Evolutionary conservation across 2,113 vertebrate species (phyloP), one percentile per base, ranked within the genome.

Genomic region (Lynx canadensis): DNA sequence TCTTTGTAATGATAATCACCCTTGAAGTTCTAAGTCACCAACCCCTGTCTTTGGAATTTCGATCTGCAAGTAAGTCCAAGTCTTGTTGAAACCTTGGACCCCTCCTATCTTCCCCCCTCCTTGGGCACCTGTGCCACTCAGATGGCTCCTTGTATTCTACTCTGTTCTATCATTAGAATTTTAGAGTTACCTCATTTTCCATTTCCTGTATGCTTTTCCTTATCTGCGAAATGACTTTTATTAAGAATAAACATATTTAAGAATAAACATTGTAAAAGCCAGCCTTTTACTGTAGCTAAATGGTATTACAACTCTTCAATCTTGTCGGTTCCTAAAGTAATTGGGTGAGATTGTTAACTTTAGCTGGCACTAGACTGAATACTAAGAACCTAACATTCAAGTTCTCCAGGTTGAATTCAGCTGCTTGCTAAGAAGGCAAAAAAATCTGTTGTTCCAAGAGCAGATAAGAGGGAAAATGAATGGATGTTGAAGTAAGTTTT

Each of bases 401-500:
- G 69, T 95, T 96, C 88, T 68, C 65, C 21, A 27, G 7, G 33
- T 96, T 98, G 91, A 97, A 96, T 66, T 98, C 89, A 29, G 38
- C 76, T 82, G 88, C 65, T 65, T 0, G 0, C 95, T 97, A 98
- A 94, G 92, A 95, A 80, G 1, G 4, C 95, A 52, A 60, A n/a
- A n/a, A 90, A 60, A 69, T 60, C 86, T 94, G 50, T 84, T 92
- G 65, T 95, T 94, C 68, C 87, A 92, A 89, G 92, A 97, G 80
- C 15, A 91, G 95, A 97, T 85, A 52, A 93, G 55, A 97, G 78
- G 73, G 89, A 91, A 98, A 76, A 97, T 68, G 73, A 92, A 80
- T 71, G 45, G 36, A 41, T 87, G 85, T 73, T 93, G 87, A 97
- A 98, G 89, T 96, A 88, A 92, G 87, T 79, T 98, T 98, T 97